Evolutionary conservation across 1,140 invertebrate species (phyloP).

Genomic region (Parasteatoda tepidariorum): DNA sequence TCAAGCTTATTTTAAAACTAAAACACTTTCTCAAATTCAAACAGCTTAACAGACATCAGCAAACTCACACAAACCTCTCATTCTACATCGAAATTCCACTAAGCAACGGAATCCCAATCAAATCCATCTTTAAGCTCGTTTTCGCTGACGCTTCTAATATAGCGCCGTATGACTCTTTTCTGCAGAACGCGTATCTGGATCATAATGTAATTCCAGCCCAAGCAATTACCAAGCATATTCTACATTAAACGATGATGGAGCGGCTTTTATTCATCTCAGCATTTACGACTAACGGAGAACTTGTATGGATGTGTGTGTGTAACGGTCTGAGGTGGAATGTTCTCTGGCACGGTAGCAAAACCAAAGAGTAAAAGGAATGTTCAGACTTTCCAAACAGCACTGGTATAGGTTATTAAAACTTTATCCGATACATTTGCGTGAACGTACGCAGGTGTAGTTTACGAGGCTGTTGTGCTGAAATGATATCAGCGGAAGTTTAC

Average conservation of each 20-base stretch:
- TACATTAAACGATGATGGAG: conserved; percentile 46
- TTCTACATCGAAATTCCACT: no score
- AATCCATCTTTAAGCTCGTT: neutral
- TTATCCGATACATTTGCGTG: neutral
- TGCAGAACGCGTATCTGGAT: neutral
- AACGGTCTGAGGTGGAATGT: conserved; percentile 27
- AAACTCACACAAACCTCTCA: no score
- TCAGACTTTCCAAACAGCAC: neutral
- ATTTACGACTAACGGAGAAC: conserved; percentile 26
- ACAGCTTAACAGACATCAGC: no score
- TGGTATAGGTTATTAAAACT: neutral
- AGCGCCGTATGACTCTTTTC: neutral
- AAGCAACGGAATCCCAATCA: no score
- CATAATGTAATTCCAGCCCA: conserved; percentile 23
- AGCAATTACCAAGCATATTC: conserved; percentile 38
- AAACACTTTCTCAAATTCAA: no score
- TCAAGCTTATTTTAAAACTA: no score
- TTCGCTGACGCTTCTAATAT: neutral
- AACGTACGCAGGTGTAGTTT: neutral
- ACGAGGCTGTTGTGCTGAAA: neutral
- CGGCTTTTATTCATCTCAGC: conserved; percentile 17
- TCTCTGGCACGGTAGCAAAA: conserved; percentile 29
- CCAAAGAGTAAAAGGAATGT: neutral
- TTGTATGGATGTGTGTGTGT: conserved; percentile 13
- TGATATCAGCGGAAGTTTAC: neutral